Conservation (phyloP, 2,113 vertebrate genomes). For the Orthonyx spaldingii region DNA sequence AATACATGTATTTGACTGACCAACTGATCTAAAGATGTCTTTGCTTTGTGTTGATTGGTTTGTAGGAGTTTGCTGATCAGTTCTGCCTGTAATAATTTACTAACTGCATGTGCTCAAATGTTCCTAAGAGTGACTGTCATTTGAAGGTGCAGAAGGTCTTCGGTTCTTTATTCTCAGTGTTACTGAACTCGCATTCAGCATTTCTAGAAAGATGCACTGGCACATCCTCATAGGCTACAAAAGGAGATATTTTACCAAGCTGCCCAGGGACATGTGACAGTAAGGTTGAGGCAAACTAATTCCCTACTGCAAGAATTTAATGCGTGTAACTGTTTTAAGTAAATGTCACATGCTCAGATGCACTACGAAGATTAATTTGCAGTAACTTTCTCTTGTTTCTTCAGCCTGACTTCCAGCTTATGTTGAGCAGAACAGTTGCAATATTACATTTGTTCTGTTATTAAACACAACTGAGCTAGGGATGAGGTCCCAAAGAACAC, state of each 20-base stretch:
- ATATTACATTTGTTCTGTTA: neutral
- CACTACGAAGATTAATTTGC: conserved; percentile 1
- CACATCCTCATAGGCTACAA: neutral
- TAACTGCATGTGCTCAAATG: neutral
- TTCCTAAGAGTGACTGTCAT: neutral
- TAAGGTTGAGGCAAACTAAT: neutral
- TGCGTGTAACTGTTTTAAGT: conserved; percentile 36
- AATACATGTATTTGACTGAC: neutral
- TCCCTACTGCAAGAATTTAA: neutral
- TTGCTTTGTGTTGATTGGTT: neutral
- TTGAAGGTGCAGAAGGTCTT: neutral
- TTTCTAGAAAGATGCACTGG: neutral
- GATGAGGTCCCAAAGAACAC: neutral
- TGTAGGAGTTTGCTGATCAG: neutral
- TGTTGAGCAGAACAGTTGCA: neutral
- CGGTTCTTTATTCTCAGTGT: neutral
- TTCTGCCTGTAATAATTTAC: neutral
- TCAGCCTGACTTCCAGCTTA: neutral
- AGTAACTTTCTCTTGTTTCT: conserved; percentile 25
- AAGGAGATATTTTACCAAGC: neutral
- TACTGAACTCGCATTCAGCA: neutral
- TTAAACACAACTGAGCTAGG: neutral
- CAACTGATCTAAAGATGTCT: neutral
- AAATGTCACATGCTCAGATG: conserved; percentile 23
- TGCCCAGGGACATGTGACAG: neutral